Conservation (phyloP, 2,113 vertebrate genomes). For the Manacus vitellinus region DNA sequence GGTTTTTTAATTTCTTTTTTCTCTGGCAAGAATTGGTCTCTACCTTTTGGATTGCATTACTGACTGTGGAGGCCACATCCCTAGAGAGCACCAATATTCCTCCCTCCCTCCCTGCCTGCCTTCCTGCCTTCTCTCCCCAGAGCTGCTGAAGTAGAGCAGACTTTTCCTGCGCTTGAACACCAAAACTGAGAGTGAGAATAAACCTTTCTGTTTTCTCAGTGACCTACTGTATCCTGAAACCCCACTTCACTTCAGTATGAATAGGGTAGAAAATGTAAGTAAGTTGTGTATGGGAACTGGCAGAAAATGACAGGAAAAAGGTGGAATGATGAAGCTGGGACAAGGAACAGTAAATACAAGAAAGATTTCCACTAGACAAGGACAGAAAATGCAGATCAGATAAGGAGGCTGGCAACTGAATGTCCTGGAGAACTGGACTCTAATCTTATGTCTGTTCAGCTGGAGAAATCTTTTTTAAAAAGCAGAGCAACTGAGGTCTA, state of each 20-base stretch:
- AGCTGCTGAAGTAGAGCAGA: not conserved
- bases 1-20: not conserved
- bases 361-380: not conserved
- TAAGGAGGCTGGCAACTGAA: not conserved
- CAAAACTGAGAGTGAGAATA: not conserved
- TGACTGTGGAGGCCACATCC: not conserved
- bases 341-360: not conserved
- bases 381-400: not conserved
- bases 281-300: not conserved
- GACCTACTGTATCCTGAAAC: not conserved
- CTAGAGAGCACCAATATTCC: not conserved
- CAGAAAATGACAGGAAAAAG: not conserved
- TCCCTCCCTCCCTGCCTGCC: not conserved
- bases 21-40: not conserved
- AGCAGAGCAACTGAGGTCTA: not conserved
- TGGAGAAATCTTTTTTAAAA: not conserved
- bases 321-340: not conserved
- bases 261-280: not conserved
- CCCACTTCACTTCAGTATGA: not conserved
- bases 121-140: not conserved
- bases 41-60: not conserved
- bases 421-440: not conserved
- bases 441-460: not conserved
- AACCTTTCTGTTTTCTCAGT: not conserved
- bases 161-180: not conserved